Base-by-base conservation (phyloP, 2,113 vertebrate species). In the Ictidomys tridecemlineatus region DNA sequence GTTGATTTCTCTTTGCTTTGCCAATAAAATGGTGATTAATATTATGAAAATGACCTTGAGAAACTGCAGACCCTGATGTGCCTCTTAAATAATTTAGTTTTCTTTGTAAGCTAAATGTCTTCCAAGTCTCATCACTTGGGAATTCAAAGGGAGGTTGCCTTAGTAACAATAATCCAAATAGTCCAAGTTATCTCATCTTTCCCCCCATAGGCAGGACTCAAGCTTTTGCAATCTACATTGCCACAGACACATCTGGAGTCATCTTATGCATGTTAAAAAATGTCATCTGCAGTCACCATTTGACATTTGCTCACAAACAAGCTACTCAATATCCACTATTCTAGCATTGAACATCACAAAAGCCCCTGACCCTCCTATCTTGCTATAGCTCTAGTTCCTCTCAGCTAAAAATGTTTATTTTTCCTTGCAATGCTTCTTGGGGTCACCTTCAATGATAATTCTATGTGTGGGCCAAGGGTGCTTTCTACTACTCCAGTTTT, bases 1-100 rank as follows among this genome's bases (percentile, higher is more conserved):
- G 28, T 48, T 87, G 76, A 72, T 76, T n/a, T 30, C 84, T 79
- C 63, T 89, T 89, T 82, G 32, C n/a, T 89, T 97, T 94, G n/a
- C 79, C 69, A 96, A 32, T 96, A 72, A 89, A 89, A 86, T 95
- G 42, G 51, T 94, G 78, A 94, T 96, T 91, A 73, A 89, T 93
- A 65, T 65, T 79, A n/a, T 79, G 56, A 93, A 65, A 34, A 87
- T 76, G 76, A 76, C 65, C 85, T 94, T 80, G 85, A 94, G 67
- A 91, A 92, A 82, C 45, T 96, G 53, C 6, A 84, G 42, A 94
- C 45, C 14, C 32, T 80, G 34, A 67, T 94, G 37, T 89, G 12
- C 17, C 34, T 90, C 58, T 89, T 94, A 24, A 72, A 85, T 86
- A 74, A 56, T 91, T 70, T 77, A 86, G 16, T 79, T 93, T 80